Percentiles rank a stretch among this genome's conserved stretches.
phyloP scores from a whole-genome alignment of 2,797 vertebrate genomes.

The Scomberomorus guttatus region DNA sequence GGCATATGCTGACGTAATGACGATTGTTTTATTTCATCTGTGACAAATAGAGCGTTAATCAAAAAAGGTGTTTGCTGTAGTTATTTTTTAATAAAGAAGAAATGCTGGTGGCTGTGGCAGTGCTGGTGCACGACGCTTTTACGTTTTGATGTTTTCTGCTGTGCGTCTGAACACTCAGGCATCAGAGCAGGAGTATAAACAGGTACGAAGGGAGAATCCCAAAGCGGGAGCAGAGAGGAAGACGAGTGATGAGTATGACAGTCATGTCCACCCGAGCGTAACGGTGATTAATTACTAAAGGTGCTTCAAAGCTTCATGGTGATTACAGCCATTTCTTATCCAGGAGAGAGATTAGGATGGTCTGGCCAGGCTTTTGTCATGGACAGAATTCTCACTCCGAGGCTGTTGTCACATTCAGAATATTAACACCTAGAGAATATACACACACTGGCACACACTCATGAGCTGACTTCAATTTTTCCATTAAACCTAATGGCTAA shows the following conservation, averaged over 20 bases:
- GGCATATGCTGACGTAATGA: neutral
- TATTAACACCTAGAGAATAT: slow-evolving; percentile 29
- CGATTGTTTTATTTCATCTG: neutral
- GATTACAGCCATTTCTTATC: slow-evolving; percentile 63
- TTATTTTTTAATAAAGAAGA: neutral
- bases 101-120: neutral
- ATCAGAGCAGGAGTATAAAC: neutral
- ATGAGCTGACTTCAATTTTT: neutral
- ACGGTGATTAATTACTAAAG: slow-evolving; percentile 65
- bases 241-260: slow-evolving; percentile 51
- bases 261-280: slow-evolving; percentile 46
- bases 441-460: neutral
- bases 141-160: neutral
- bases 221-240: slow-evolving; percentile 1
- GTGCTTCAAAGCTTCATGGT: slow-evolving; percentile 51
- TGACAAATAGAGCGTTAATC: neutral
- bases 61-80: neutral
- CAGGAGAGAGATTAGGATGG: slow-evolving; percentile 30
- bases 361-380: slow-evolving; percentile 51
- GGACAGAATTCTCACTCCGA: slow-evolving; percentile 36
- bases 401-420: slow-evolving; percentile 29
- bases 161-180: neutral
- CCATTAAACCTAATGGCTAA: slow-evolving; percentile 29
- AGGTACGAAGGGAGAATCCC: neutral
- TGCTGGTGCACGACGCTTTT: neutral